These are phyloP conservation scores for Halcyon leucocephala DNA, from an alignment of 2,797 vertebrate genomes.

Conservation along the genomic window DNA sequence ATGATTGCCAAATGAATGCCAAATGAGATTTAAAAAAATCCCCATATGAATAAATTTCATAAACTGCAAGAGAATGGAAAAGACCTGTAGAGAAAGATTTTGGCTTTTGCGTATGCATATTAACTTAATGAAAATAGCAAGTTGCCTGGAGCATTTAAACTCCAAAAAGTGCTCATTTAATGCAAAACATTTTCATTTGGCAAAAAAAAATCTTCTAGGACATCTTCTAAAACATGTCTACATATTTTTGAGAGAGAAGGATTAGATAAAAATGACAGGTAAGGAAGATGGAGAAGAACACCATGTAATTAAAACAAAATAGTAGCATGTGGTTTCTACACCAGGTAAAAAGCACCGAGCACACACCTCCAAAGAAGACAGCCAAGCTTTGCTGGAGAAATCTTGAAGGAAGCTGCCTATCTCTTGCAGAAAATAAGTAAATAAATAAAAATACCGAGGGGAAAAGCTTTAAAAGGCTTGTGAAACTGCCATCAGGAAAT, in stretches of 20 bases:
- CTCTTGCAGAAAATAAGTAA: background rate
- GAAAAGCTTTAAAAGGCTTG: background rate
- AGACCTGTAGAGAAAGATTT: background rate
- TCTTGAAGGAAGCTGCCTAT: background rate
- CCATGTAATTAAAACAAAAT: background rate
- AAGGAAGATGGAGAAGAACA: background rate
- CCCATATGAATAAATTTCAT: background rate
- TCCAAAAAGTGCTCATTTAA: background rate
- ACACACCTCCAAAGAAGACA: background rate
- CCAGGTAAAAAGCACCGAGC: background rate
- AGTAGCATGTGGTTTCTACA: background rate
- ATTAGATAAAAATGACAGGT: background rate
- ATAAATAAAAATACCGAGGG: background rate
- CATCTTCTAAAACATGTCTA: background rate
- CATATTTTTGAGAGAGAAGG: background rate
- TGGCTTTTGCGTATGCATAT: background rate
- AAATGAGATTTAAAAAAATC: background rate
- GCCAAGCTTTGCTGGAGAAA: background rate
- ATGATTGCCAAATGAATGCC: conserved; percentile 3
- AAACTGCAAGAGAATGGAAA: background rate
- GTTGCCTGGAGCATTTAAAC: background rate
- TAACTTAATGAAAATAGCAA: background rate
- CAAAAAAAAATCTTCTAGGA: background rate
- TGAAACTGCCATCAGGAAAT: conserved; percentile 29
- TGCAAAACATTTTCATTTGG: background rate